A percentile compares a stretch with the other conserved stretches of the same genome.
Conservation (phyloP, 2,888 invertebrate genomes). For the Ophion costatus region DNA sequence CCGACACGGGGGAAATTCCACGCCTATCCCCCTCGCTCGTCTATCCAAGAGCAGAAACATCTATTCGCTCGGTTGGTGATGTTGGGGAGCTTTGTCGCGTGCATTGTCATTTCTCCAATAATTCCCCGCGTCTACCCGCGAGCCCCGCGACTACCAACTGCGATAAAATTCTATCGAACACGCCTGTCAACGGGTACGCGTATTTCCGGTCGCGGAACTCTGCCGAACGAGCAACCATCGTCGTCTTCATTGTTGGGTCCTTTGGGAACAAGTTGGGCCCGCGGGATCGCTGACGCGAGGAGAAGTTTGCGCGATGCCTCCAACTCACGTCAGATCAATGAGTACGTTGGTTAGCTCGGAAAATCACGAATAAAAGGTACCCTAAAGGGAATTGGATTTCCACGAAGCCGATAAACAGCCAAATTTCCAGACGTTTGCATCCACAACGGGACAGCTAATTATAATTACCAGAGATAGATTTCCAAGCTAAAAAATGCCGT, state of each 20-base stretch:
- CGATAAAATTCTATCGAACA: conserved; percentile 55
- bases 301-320: no score
- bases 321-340: background rate
- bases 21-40: conserved; percentile 12
- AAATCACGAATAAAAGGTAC: background rate
- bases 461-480: background rate
- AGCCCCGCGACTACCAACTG: conserved; percentile 20
- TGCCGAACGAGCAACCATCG: background rate
- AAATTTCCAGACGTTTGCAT: background rate
- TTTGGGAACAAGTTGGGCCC: background rate
- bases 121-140: conserved; percentile 19
- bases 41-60: conserved; percentile 28
- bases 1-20: conserved; percentile 24
- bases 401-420: background rate
- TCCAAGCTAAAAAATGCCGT: background rate
- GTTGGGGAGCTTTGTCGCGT: conserved; percentile 34
- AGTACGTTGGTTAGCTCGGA: background rate
- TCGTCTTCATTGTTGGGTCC: background rate
- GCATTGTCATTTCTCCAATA: conserved; percentile 63
- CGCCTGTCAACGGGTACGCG: conserved; percentile 53
- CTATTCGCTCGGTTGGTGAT: conserved; percentile 46
- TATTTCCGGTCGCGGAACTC: conserved; percentile 41
- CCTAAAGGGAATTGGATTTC: background rate
- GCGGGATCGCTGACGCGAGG: no score
- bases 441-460: conserved; percentile 2